Base-by-base conservation (phyloP, 2,888 invertebrate species). In the Harpagoxenus sublaevis region DNA sequence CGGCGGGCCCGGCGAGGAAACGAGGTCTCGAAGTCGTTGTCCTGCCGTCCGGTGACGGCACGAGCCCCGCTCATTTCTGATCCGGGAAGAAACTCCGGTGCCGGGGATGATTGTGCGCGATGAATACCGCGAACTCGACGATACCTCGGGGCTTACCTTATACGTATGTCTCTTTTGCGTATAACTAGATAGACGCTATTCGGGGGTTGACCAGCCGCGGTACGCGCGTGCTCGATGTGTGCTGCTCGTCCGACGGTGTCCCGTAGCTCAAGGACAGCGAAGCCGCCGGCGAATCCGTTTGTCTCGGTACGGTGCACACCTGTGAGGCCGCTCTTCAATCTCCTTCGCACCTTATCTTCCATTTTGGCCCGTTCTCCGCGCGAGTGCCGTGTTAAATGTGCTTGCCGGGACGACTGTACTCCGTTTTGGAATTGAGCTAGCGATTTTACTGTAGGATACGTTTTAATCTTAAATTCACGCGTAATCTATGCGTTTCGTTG, bases 391-490 rank as follows among this genome's bases (percentile, higher is more conserved):
- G 60, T 75, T 75, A 68, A 74, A 53, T 48, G 88, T 42, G 31
- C 77, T 68, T 62, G 65, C 68, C 73, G 60, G 79, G 83, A 86
- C 73, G 68, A 83, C 82, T 78, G 28, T 84, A 45, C 70, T 70
- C 35, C 60, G 28, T 57, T 85, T 86, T 63, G 89, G 84, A 89
- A 89, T 87, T 84, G 87, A 89, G 79, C 68, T 86, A 65, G 65
- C 74, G 83, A 53, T 75, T 75, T 60, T 35, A 75, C 81, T 31
- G 60, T 83, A 86, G 84, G 71, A 48, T 70, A 84, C 74, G 77
- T 86, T 85, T 82, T 70, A 60, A 31, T 79, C 70, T 55, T 79
- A 73, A 73, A 73, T 66, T 74, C 71, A 66, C 53, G 83, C 42
- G 57, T 81, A 63, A 60, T 71, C 79, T 70, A 15, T 39, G 70